phyloP scores from a whole-genome alignment of 1,140 invertebrate genomes.

The Aphaenogaster rudis region DNA sequence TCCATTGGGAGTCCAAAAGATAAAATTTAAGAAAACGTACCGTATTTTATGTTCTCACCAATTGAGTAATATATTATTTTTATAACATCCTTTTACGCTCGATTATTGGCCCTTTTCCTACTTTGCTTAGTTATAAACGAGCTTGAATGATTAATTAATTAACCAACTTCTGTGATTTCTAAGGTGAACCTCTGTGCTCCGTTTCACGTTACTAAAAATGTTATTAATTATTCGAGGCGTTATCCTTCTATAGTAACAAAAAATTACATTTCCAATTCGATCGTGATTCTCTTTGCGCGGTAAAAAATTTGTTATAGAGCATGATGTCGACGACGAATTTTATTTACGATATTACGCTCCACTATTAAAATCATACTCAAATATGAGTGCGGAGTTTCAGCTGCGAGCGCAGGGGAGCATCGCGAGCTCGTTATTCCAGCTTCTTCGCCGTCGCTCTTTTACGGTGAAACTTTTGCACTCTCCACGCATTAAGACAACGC shows the following conservation, averaged over 20 bases:
- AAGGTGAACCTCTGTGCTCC: too few species aligned
- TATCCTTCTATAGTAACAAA: neutral
- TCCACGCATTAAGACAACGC: constrained; percentile 74
- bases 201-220: neutral
- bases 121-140: too few species aligned
- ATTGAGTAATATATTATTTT: too few species aligned
- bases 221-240: neutral
- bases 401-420: neutral
- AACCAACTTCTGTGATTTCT: too few species aligned
- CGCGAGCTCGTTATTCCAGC: constrained; percentile 45
- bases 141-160: too few species aligned
- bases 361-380: neutral
- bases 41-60: too few species aligned
- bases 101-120: too few species aligned
- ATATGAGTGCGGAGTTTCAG: constrained; percentile 23
- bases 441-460: constrained; percentile 64
- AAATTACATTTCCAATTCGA: neutral
- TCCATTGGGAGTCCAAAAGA: too few species aligned
- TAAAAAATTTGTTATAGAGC: constrained; percentile 5
- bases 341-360: constrained; percentile 19
- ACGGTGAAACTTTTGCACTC: constrained; percentile 75
- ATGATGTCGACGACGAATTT: neutral
- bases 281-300: neutral
- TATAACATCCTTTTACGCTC: too few species aligned
- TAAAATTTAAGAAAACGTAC: too few species aligned